These are phyloP conservation scores for Echeneis naucrates DNA, from an alignment of 2,797 vertebrate species.

Conservation along the genomic window DNA sequence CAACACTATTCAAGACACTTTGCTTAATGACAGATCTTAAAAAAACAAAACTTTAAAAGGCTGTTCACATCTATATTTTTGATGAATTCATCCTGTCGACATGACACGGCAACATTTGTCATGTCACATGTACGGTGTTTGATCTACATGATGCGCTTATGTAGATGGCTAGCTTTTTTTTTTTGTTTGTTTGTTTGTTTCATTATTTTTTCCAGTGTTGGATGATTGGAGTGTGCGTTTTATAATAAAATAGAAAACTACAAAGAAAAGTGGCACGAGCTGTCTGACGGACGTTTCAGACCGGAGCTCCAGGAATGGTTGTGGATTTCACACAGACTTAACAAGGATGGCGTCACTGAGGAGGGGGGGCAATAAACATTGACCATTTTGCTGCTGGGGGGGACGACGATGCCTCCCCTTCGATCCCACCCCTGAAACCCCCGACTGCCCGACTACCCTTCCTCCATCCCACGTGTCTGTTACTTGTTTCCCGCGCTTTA, in stretches of 20 bases:
- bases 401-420: slow-evolving; percentile 42
- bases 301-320: slow-evolving; percentile 40
- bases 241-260: slow-evolving; percentile 74
- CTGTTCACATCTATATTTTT: slow-evolving; percentile 82
- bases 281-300: slow-evolving; percentile 61
- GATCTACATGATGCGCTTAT: slow-evolving; percentile 63
- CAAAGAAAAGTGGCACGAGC: slow-evolving; percentile 66
- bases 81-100: slow-evolving; percentile 72
- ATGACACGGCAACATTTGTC: slow-evolving; percentile 34
- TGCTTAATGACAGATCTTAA: slow-evolving; percentile 63
- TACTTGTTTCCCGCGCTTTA: slow-evolving; percentile 56
- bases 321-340: slow-evolving; percentile 50
- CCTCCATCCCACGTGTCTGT: slow-evolving; percentile 35
- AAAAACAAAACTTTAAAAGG: slow-evolving; percentile 63
- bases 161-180: slow-evolving; percentile 61
- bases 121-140: slow-evolving; percentile 49
- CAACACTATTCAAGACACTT: slow-evolving; percentile 79
- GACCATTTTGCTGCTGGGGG: slow-evolving; percentile 77
- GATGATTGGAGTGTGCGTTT: slow-evolving; percentile 77
- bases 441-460: background rate
- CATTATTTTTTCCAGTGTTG: slow-evolving; percentile 41
- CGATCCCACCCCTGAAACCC: slow-evolving; percentile 1
- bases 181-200: slow-evolving; percentile 22
- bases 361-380: slow-evolving; percentile 59
- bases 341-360: slow-evolving; percentile 25